These are phyloP conservation scores for Anthoptus insignis DNA, from an alignment of 2,888 invertebrate genomes.

Conservation along the genomic window DNA sequence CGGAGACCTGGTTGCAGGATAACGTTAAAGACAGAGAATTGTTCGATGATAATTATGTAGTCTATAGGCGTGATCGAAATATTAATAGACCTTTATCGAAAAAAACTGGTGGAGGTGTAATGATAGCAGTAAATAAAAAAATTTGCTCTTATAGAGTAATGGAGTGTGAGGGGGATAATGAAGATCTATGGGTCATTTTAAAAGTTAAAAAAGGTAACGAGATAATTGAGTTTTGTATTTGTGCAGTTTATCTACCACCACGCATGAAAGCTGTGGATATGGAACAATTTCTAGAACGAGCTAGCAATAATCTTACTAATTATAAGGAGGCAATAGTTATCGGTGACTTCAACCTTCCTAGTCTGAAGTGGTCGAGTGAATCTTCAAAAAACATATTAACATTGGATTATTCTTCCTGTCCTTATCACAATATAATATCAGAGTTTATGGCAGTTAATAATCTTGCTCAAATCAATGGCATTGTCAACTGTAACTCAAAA, in stretches of 20 bases:
- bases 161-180: not conserved
- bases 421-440: not conserved
- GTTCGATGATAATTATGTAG: conserved; percentile 16
- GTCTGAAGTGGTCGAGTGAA: not conserved
- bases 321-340: not conserved
- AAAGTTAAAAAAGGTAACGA: not conserved
- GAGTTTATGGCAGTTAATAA: conserved; percentile 7
- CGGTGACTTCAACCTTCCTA: conserved; percentile 11
- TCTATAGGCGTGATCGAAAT: conserved; percentile 10
- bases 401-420: not conserved
- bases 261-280: not conserved
- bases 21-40: conserved; percentile 15
- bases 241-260: conserved; percentile 3
- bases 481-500: not conserved
- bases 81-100: not conserved
- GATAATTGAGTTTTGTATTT: not conserved
- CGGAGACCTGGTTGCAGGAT: conserved; percentile 20
- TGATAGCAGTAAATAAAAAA: not conserved
- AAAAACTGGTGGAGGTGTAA: conserved; percentile 7
- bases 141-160: not conserved
- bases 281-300: not conserved
- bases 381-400: not conserved
- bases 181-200: not conserved
- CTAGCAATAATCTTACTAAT: not conserved
- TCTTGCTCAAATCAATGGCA: not conserved